These are phyloP conservation scores for Scatophagus argus DNA, from an alignment of 2,113 vertebrate species.

Conservation along the genomic window DNA sequence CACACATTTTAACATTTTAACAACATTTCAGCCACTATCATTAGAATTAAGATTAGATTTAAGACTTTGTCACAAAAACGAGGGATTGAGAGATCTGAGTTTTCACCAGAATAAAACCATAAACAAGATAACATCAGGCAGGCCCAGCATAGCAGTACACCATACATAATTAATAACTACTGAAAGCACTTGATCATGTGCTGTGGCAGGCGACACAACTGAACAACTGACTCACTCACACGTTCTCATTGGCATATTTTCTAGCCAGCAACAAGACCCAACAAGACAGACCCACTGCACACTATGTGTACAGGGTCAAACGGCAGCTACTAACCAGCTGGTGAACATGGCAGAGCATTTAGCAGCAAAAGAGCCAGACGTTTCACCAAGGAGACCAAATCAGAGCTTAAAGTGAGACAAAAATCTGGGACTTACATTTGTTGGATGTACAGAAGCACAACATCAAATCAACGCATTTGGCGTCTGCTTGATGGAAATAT, in stretches of 20 bases:
- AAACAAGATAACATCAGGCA: not conserved
- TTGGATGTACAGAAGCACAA: not conserved
- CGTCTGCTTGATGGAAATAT: not conserved
- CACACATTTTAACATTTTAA: not conserved
- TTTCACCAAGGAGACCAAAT: not conserved
- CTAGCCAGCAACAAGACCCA: not conserved
- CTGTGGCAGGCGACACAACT: too few relatives aligned
- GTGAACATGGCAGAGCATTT: not conserved
- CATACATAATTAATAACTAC: not conserved
- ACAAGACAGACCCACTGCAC: not conserved
- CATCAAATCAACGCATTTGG: not conserved
- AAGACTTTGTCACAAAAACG: not conserved
- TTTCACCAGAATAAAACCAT: not conserved
- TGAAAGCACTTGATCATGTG: not conserved
- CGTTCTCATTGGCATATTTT: too few relatives aligned
- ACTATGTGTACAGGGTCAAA: not conserved
- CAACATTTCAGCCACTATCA: not conserved
- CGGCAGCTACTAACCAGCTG: not conserved
- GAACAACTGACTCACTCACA: too few relatives aligned
- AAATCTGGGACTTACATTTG: not conserved
- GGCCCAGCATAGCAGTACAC: not conserved
- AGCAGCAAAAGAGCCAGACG: not conserved
- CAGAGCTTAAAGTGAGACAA: not conserved
- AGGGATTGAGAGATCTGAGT: too few relatives aligned
- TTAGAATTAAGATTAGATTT: too few relatives aligned